Base-by-base conservation (phyloP, 2,113 vertebrate species). In the Turnix velox region DNA sequence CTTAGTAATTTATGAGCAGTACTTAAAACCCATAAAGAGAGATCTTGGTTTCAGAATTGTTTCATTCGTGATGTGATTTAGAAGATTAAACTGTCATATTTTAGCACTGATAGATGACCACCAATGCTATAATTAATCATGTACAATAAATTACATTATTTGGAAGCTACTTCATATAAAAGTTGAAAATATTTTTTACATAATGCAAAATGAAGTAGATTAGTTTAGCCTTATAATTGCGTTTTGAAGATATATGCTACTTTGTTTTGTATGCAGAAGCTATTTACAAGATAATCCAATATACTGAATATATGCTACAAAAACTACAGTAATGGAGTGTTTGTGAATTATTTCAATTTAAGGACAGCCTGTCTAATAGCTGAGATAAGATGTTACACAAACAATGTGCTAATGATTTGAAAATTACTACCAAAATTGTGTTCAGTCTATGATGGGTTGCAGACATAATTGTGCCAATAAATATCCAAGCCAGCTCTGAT, bases 41-140 rank as follows among this genome's bases (percentile, higher is more conserved):
- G 75, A 76, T 69, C 74, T 95, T 2, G 0, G 31, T 40, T 79
- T 91, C 89, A 92, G 90, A 96, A 94, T 92, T 84, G 79, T 84
- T 94, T 92, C 92, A 90, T 93, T 94, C 95, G 28, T 88, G 49
- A 93, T 91, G 89, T 19, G 45, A 95, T 97, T 96, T 95, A 90
- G 83, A 94, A 94, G 93, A 96, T 95, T 96, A 95, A 97, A 94
- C 84, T 95, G 93, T 95, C 88, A 82, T 94, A 85, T 85, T 92
- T 95, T 89, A 90, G 65, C 77, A 74, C 62, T 90, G 93, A 94
- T 90, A 86, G 62, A 96, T 94, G 92, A 66, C 35, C 54, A 76
- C 59, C 73, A 77, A 84, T 74, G 42, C 76, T 88, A 75, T 88
- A 97, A 96, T 97, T 95, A 95, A 96, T 96, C 88, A 88, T 35